phyloP scores from a whole-genome alignment of 1,140 invertebrate species.

The Brevipalpus yothersi region DNA sequence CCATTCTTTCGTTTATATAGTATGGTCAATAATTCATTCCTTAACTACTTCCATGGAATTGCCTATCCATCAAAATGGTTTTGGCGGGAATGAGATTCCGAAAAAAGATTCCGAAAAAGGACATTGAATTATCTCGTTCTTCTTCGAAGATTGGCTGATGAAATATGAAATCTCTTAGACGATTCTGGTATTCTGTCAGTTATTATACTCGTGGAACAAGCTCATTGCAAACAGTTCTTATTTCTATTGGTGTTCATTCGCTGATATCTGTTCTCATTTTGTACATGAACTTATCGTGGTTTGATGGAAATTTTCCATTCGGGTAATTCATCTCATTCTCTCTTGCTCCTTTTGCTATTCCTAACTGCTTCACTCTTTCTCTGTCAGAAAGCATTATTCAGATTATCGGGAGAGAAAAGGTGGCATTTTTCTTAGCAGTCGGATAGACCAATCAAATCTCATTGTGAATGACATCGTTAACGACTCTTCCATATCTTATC shows the following conservation, averaged over 20 bases:
- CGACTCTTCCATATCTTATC: constrained; percentile 8
- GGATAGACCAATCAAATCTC: constrained; percentile 8
- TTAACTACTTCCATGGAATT: no score
- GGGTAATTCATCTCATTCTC: neutral
- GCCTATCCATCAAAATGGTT: no score
- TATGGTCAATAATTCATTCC: no score
- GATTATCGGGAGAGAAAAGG: neutral
- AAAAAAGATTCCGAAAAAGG: no score
- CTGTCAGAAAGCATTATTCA: no score
- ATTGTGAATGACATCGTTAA: constrained; percentile 9
- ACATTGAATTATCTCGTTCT: no score
- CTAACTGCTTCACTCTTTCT: no score
- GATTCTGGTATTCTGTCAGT: no score
- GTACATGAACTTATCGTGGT: constrained; percentile 10
- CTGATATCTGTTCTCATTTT: constrained; percentile 11
- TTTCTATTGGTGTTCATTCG: constrained; percentile 12
- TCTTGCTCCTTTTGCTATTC: neutral
- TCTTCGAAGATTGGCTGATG: no score
- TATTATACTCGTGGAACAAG: constrained; percentile 3
- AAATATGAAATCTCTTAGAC: no score
- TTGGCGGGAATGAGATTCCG: no score
- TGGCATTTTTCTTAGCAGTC: neutral
- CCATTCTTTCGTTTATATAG: no score
- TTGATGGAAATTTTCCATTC: constrained; percentile 3
- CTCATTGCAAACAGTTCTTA: constrained; percentile 12